These are phyloP conservation scores for Lateolabrax maculatus DNA, from an alignment of 2,797 vertebrate species.

Conservation along the genomic window DNA sequence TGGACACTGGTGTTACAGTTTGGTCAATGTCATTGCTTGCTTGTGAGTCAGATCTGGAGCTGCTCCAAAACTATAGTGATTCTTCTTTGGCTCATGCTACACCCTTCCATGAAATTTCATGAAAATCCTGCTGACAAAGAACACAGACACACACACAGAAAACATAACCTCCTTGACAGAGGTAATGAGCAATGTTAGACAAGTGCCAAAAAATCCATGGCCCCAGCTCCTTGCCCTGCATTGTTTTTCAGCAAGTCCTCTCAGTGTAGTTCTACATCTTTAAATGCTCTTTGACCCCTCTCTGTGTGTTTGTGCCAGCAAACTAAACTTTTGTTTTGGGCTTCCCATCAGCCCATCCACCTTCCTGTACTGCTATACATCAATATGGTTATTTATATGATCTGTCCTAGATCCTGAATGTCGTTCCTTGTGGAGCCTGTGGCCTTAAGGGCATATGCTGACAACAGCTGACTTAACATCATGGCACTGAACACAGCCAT, in stretches of 20 bases:
- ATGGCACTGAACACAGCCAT: constrained; percentile 85
- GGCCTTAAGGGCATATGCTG: constrained; percentile 71
- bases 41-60: no score
- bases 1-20: no score
- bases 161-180: no score
- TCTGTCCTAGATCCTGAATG: constrained; percentile 47
- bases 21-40: no score
- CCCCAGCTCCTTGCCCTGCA: background rate
- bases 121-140: no score
- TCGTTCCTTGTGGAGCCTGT: constrained; percentile 39
- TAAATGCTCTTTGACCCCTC: constrained; percentile 27
- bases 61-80: no score
- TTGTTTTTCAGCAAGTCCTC: background rate
- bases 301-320: constrained; percentile 11
- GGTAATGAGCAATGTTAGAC: no score
- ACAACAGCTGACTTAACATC: constrained; percentile 85
- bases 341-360: background rate
- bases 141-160: no score
- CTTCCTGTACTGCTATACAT: constrained; percentile 25
- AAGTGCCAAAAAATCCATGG: background rate
- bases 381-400: constrained; percentile 52
- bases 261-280: constrained; percentile 4
- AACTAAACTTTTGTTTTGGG: constrained; percentile 32
- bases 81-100: no score
- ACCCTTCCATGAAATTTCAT: no score